phyloP scores from a whole-genome alignment of 2,888 invertebrate species.

The Phyto melanocephala region DNA sequence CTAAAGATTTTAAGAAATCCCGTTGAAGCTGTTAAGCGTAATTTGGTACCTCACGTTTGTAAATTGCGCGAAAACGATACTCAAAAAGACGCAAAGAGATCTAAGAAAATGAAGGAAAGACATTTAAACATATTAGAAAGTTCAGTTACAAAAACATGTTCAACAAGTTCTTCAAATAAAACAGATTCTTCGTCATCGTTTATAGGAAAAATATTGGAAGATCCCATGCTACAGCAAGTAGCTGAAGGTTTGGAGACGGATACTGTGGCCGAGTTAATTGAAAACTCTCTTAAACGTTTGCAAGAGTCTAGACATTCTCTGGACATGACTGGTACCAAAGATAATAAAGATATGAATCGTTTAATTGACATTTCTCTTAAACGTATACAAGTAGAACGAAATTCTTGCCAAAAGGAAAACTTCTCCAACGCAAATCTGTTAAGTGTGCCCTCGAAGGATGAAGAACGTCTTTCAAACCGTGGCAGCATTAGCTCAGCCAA shows the following conservation, averaged over 20 bases:
- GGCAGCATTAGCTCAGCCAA: constrained; percentile 80
- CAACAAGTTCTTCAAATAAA: neutral
- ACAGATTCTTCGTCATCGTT: constrained; percentile 75
- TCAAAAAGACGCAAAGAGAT: constrained; percentile 68
- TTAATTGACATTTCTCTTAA: constrained; percentile 78
- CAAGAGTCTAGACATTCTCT: constrained; percentile 75
- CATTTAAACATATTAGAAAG: constrained; percentile 41
- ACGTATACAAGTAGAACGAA: constrained; percentile 77
- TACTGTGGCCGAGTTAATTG: constrained; percentile 83
- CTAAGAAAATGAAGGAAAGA: constrained; percentile 74
- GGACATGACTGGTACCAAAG: constrained; percentile 78
- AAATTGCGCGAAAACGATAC: constrained; percentile 80
- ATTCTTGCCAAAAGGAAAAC: constrained; percentile 13
- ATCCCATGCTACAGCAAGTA: constrained; percentile 83
- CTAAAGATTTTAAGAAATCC: constrained; percentile 84
- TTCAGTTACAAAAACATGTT: neutral
- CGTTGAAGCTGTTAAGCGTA: constrained; percentile 87
- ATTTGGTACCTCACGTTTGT: constrained; percentile 88
- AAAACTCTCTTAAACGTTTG: constrained; percentile 84
- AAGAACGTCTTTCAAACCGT: constrained; percentile 80
- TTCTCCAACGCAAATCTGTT: constrained; percentile 51
- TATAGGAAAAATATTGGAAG: constrained; percentile 82
- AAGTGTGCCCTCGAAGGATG: constrained; percentile 73
- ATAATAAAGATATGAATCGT: constrained; percentile 78
- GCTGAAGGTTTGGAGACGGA: constrained; percentile 83